Conservation (phyloP, 2,888 invertebrate genomes). For the Cantharis rufa region DNA sequence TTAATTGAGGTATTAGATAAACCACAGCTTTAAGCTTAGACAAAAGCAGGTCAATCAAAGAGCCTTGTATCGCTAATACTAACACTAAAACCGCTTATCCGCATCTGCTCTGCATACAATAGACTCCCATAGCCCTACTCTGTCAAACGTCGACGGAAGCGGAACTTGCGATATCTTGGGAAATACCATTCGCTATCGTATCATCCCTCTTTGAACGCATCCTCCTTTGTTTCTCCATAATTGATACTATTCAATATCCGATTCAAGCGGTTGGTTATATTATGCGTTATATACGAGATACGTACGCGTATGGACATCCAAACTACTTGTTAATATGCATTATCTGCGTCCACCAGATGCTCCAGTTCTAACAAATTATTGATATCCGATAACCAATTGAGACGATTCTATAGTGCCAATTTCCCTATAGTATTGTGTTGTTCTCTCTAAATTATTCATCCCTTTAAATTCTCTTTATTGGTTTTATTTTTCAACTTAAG, state of each 20-base stretch:
- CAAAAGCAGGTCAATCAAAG: conserved; percentile 28
- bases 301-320: conserved; percentile 6
- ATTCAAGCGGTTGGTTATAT: conserved; percentile 17
- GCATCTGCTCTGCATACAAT: conserved; percentile 31
- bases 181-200: conserved; percentile 28
- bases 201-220: conserved; percentile 37
- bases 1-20: conserved; percentile 22
- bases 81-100: conserved; percentile 29
- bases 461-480: neutral
- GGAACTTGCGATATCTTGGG: conserved; percentile 41
- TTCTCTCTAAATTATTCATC: neutral
- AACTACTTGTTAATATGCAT: conserved; percentile 22
- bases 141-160: conserved; percentile 40
- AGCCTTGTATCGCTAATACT: conserved; percentile 22
- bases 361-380: conserved; percentile 18
- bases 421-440: conserved; percentile 3
- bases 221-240: conserved; percentile 43
- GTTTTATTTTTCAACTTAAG: neutral
- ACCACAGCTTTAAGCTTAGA: conserved; percentile 12
- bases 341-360: conserved; percentile 19
- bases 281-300: conserved; percentile 10
- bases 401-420: conserved; percentile 3
- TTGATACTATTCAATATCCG: conserved; percentile 40
- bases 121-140: conserved; percentile 27
- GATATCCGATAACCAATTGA: conserved; percentile 10